These are phyloP conservation scores for Anseranas semipalmata DNA, from an alignment of 2,113 vertebrate species.

Conservation along the genomic window DNA sequence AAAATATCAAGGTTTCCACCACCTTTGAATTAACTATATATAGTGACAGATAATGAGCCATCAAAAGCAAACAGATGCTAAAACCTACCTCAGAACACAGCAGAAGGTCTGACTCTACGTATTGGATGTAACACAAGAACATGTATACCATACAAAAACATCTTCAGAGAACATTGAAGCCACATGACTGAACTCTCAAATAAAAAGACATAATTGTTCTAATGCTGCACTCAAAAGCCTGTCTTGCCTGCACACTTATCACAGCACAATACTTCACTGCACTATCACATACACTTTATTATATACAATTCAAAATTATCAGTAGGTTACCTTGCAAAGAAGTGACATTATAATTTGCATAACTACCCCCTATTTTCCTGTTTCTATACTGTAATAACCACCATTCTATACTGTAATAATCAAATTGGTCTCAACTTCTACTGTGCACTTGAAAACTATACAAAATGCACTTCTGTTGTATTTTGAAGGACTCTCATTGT, in stretches of 20 bases:
- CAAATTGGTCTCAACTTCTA: background rate
- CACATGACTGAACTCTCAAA: background rate
- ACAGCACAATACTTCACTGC: background rate
- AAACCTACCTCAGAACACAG: background rate
- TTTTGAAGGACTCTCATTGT: background rate
- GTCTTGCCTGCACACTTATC: background rate
- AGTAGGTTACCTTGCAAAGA: background rate
- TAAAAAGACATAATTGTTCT: background rate
- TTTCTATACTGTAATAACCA: background rate
- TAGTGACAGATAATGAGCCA: background rate
- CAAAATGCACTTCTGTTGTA: background rate
- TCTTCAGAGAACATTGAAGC: background rate
- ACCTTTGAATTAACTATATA: background rate
- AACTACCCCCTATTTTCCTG: background rate
- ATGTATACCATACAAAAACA: background rate
- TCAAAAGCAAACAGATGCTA: background rate
- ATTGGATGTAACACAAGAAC: background rate
- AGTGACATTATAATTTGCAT: background rate
- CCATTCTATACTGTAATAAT: background rate
- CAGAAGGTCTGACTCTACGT: background rate
- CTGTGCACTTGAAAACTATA: background rate
- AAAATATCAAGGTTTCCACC: background rate
- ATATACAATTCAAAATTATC: background rate
- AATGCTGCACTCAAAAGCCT: background rate
- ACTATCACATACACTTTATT: background rate